A percentile compares a stretch with the other conserved stretches of the same genome.
These are phyloP conservation scores for Peromyscus leucopus DNA, from an alignment of 2,113 vertebrate species.

Conservation along the genomic window DNA sequence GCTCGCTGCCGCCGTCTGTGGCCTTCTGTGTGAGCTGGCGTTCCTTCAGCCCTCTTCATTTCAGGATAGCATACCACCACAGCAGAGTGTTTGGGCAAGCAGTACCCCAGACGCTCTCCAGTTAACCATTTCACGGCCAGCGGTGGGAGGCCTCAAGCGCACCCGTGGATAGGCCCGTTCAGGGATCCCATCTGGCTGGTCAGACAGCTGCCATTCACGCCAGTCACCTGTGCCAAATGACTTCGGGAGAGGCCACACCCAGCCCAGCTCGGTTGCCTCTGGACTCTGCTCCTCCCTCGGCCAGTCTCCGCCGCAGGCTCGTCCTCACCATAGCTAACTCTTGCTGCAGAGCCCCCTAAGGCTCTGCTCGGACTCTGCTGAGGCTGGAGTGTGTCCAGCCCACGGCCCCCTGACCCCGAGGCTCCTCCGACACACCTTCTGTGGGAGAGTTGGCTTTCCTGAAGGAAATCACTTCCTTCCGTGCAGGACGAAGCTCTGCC, in stretches of 20 bases:
- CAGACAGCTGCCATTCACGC: neutral
- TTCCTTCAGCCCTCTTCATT: neutral
- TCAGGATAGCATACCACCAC: neutral
- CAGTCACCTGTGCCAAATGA: neutral
- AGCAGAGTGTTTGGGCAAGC: neutral
- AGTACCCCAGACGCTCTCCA: neutral
- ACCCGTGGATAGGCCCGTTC: neutral
- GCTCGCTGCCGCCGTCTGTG: fast-evolving
- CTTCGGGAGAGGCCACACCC: neutral
- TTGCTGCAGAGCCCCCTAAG: neutral
- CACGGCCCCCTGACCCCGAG: neutral
- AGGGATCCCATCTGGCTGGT: neutral
- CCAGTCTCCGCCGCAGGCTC: neutral
- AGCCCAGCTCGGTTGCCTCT: neutral
- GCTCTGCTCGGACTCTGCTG: neutral
- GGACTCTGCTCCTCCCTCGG: neutral
- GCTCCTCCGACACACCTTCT: neutral
- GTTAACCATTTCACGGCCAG: neutral
- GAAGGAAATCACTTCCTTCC: neutral
- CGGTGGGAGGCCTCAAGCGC: neutral
- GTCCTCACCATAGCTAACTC: neutral
- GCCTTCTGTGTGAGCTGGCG: neutral
- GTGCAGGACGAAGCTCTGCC: neutral
- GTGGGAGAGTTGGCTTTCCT: neutral
- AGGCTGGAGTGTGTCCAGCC: neutral